Conservation (phyloP, 2,113 vertebrate species). For the Ginglymostoma cirratum region DNA sequence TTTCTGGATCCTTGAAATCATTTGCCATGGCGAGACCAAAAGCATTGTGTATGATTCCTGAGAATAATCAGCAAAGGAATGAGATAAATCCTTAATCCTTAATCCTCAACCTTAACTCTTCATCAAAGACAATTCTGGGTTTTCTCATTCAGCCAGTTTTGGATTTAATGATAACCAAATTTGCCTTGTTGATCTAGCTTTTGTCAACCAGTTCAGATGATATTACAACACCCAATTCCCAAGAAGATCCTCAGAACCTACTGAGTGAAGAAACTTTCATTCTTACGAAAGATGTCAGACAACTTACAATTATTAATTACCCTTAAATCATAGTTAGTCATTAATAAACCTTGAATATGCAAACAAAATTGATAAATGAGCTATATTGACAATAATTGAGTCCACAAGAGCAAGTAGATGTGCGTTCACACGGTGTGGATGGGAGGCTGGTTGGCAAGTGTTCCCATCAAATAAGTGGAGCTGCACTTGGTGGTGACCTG, state of each 20-base stretch:
- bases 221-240: neutral
- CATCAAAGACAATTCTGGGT: neutral
- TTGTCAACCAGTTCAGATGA: neutral
- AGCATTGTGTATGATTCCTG: neutral
- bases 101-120: neutral
- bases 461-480: no score
- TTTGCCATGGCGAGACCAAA: neutral
- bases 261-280: neutral
- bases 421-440: no score
- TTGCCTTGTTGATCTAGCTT: neutral
- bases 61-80: neutral
- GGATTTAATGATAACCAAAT: neutral
- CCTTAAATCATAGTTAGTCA: neutral
- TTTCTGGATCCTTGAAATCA: neutral
- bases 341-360: neutral
- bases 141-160: neutral
- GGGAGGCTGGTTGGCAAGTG: no score
- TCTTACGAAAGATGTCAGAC: neutral
- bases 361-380: neutral
- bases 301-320: neutral
- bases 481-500: neutral
- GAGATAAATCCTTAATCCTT: neutral
- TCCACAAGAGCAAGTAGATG: no score
- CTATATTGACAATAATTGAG: neutral
- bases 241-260: neutral